Percentiles rank a stretch among this genome's conserved stretches.
Evolutionary conservation across 2,888 invertebrate species (phyloP).

Genomic region (Andrena marginata): DNA sequence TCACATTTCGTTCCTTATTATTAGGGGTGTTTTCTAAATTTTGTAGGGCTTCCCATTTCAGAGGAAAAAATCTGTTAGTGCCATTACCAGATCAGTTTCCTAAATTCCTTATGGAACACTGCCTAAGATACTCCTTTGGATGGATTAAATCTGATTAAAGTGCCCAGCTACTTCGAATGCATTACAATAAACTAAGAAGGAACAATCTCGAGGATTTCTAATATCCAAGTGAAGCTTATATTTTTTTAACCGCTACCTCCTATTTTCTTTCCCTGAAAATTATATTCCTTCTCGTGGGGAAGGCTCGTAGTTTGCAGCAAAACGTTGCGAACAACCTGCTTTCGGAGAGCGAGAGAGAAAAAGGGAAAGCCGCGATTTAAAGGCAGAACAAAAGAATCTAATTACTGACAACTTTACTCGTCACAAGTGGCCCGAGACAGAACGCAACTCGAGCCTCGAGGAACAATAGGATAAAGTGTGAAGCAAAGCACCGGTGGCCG

Average conservation of each 20-base stretch:
- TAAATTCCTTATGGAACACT: too few relatives aligned
- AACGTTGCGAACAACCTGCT: not conserved
- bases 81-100: too few relatives aligned
- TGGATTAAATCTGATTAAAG: too few relatives aligned
- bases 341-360: not conserved
- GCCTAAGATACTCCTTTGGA: too few relatives aligned
- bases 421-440: conserved; percentile 39
- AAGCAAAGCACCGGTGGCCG: conserved; percentile 16
- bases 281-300: not conserved
- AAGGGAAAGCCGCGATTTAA: conserved; percentile 15
- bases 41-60: too few relatives aligned
- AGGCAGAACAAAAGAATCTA: conserved; percentile 52
- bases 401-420: conserved; percentile 49
- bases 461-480: conserved; percentile 52
- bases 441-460: conserved; percentile 18
- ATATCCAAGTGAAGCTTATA: not conserved
- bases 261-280: not conserved
- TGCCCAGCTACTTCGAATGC: too few relatives aligned
- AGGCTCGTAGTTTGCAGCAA: not conserved
- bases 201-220: too few relatives aligned
- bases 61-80: too few relatives aligned
- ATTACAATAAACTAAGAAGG: too few relatives aligned
- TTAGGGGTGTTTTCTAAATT: too few relatives aligned
- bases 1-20: too few relatives aligned
- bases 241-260: not conserved